Evolutionary conservation across 2,797 vertebrate genomes (phyloP).

Genomic region (Chiroxiphia lanceolata): DNA sequence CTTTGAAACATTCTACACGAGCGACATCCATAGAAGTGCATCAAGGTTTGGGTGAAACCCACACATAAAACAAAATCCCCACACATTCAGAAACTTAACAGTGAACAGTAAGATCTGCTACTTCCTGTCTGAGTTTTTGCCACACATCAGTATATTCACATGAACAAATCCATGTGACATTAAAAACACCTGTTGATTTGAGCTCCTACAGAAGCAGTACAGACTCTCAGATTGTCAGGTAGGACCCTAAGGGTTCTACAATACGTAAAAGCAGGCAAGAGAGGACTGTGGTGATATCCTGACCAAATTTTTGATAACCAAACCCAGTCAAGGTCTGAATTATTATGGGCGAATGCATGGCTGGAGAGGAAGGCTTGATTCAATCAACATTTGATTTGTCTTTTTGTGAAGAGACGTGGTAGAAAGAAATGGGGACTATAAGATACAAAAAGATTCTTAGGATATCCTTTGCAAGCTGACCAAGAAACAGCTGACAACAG

Average conservation of each 20-base stretch:
- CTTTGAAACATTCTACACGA: not conserved
- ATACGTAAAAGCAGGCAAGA: accelerated
- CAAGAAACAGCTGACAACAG: not conserved
- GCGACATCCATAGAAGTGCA: not conserved
- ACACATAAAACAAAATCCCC: not conserved
- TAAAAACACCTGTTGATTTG: not conserved
- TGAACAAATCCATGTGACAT: not conserved
- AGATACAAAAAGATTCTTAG: not conserved
- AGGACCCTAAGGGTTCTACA: not conserved
- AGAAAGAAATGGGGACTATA: not conserved
- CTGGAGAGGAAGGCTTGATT: not conserved
- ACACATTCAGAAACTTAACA: not conserved
- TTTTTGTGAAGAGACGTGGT: not conserved
- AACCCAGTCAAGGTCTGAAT: not conserved
- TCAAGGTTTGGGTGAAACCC: not conserved
- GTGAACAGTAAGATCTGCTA: not conserved
- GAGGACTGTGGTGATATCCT: not conserved
- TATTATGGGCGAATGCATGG: not conserved
- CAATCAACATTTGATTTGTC: not conserved
- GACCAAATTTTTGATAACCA: not conserved
- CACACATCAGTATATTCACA: not conserved
- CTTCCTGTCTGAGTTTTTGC: not conserved
- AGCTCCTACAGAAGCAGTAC: not conserved
- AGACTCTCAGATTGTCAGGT: not conserved
- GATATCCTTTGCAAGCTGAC: not conserved